phyloP scores from a whole-genome alignment of 2,888 invertebrate species.

The Peribatodes rhomboidaria region DNA sequence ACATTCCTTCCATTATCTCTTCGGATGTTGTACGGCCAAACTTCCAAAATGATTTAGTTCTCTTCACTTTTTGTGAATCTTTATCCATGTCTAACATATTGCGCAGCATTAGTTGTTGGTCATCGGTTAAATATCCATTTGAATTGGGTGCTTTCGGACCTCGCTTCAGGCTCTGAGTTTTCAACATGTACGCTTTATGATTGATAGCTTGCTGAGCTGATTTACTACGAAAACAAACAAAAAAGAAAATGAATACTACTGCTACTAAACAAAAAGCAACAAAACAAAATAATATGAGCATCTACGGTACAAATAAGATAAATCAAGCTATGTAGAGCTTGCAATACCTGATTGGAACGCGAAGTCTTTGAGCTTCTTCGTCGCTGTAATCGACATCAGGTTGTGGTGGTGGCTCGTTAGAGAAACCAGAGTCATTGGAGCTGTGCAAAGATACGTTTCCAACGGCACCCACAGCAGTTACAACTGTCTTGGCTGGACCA shows the following conservation, averaged over 20 bases:
- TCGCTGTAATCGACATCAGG: constrained; percentile 97
- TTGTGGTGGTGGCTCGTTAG: constrained; percentile 95
- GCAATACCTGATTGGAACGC: constrained; percentile 89
- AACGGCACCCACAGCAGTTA: constrained; percentile 83
- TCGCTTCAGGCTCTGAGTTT: constrained; percentile 82
- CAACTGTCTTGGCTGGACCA: constrained; percentile 80
- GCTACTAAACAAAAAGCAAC: constrained; percentile 62
- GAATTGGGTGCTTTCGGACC: constrained; percentile 68
- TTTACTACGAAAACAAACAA: constrained; percentile 78
- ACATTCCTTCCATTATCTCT: constrained; percentile 95
- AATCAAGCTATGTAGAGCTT: not conserved
- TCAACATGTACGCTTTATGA: constrained; percentile 77
- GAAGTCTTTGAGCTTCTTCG: constrained; percentile 90
- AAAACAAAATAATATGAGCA: constrained; percentile 56
- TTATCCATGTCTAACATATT: constrained; percentile 85
- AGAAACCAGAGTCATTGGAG: constrained; percentile 97
- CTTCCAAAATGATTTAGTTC: constrained; percentile 95
- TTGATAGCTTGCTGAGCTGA: constrained; percentile 71
- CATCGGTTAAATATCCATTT: constrained; percentile 85
- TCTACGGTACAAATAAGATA: constrained; percentile 28
- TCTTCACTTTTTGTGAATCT: constrained; percentile 90
- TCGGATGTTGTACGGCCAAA: constrained; percentile 90
- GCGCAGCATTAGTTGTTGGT: constrained; percentile 82
- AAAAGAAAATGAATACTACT: constrained; percentile 59
- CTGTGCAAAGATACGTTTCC: constrained; percentile 94